Evolutionary conservation across 2,797 vertebrate genomes (phyloP).

Genomic region (Falco berigora): DNA sequence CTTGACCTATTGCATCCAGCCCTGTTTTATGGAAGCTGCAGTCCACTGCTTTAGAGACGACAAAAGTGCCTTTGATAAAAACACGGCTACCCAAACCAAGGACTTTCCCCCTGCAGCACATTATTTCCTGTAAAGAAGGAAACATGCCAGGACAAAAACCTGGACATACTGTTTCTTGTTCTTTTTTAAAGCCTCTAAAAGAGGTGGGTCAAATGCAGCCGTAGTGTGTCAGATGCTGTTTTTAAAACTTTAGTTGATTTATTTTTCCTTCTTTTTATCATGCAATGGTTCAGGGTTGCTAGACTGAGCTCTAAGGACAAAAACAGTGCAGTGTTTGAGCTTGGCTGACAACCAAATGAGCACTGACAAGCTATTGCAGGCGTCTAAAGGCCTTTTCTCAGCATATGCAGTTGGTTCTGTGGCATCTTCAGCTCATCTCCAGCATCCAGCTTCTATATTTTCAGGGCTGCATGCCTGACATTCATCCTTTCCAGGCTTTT

Average conservation of each 20-base stretch:
- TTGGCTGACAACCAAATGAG: neutral
- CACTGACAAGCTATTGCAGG: fast-evolving
- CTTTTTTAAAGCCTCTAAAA: neutral
- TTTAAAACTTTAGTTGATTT: neutral
- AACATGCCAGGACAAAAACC: neutral
- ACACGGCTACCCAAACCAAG: neutral
- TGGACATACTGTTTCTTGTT: neutral
- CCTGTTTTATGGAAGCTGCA: neutral
- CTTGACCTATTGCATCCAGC: neutral
- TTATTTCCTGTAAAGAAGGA: neutral
- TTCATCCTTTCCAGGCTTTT: neutral
- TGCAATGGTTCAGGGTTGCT: fast-evolving
- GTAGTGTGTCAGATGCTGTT: neutral
- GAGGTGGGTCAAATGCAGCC: neutral
- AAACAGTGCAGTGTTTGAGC: fast-evolving
- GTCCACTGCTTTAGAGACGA: neutral
- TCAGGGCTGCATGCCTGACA: neutral
- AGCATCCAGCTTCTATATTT: neutral
- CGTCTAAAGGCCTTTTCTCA: neutral
- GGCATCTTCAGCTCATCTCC: fast-evolving
- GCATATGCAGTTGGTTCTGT: fast-evolving
- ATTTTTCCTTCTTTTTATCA: neutral
- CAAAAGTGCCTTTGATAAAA: neutral
- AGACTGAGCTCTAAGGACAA: neutral
- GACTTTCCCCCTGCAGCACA: neutral